Evolutionary conservation across 2,888 invertebrate genomes (phyloP).

Genomic region (Mimumesa dahlbomi): DNA sequence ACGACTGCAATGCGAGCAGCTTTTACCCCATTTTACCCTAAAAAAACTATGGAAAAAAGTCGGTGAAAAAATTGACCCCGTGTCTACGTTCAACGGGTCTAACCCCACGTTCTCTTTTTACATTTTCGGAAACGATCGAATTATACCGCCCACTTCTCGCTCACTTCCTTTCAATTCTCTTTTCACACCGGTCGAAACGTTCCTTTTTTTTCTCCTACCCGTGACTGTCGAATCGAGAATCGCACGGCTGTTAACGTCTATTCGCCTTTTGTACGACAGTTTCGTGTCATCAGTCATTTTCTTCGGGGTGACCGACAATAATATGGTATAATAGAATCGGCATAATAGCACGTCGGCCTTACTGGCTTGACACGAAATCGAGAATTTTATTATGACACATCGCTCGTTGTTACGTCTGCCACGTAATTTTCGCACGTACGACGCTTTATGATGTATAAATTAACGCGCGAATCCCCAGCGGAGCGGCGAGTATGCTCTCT

Average conservation of each 20-base stretch:
- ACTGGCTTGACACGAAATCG: conserved; percentile 67
- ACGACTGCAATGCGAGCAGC: conserved; percentile 50
- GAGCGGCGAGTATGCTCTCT: neutral
- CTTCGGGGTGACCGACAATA: conserved; percentile 69
- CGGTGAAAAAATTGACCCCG: conserved; percentile 41
- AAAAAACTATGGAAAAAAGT: conserved; percentile 46
- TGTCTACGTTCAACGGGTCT: conserved; percentile 18
- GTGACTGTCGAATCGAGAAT: conserved; percentile 68
- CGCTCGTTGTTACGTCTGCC: conserved; percentile 69
- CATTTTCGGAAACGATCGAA: conserved; percentile 73
- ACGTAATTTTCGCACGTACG: conserved; percentile 40
- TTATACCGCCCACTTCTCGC: conserved; percentile 77
- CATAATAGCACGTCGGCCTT: conserved; percentile 61
- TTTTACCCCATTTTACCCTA: conserved; percentile 69
- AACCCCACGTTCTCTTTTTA: conserved; percentile 59
- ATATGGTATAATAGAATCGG: conserved; percentile 72
- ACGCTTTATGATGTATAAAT: conserved; percentile 43
- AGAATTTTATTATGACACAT: conserved; percentile 79
- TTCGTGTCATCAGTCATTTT: conserved; percentile 76
- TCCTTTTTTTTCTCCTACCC: conserved; percentile 6
- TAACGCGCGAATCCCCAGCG: conserved; percentile 37
- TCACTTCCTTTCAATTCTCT: conserved; percentile 15
- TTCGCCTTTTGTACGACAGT: conserved; percentile 61
- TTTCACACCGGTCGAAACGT: conserved; percentile 27
- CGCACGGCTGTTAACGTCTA: conserved; percentile 69